Evolutionary conservation across 2,888 invertebrate genomes (phyloP).

Genomic region (Drosophila nr. fundita): DNA sequence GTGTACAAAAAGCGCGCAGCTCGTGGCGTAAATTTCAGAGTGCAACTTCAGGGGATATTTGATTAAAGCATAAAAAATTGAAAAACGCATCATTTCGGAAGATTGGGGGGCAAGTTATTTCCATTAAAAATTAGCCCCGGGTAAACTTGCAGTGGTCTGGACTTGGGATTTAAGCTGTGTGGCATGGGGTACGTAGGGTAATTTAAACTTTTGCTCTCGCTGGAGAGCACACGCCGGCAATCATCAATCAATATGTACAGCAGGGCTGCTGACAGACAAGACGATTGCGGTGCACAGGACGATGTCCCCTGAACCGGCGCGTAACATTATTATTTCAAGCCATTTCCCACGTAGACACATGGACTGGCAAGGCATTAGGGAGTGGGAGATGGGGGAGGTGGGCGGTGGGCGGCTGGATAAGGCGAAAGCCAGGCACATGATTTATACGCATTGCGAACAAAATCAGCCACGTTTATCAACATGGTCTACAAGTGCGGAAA

Average conservation of each 20-base stretch:
- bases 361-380: not conserved
- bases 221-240: constrained; percentile 57
- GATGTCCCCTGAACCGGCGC: constrained; percentile 45
- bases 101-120: constrained; percentile 63
- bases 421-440: constrained; percentile 73
- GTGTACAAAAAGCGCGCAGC: constrained; percentile 44
- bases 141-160: constrained; percentile 36
- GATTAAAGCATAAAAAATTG: constrained; percentile 69
- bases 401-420: constrained; percentile 36
- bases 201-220: constrained; percentile 69
- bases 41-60: constrained; percentile 52
- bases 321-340: constrained; percentile 77
- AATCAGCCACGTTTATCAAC: constrained; percentile 59
- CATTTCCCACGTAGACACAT: constrained; percentile 70
- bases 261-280: constrained; percentile 47
- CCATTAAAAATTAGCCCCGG: constrained; percentile 72
- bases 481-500: constrained; percentile 70
- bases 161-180: constrained; percentile 1
- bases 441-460: constrained; percentile 65
- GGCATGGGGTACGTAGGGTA: constrained; percentile 41
- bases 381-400: constrained; percentile 11
- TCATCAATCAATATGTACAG: constrained; percentile 75
- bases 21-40: constrained; percentile 51
- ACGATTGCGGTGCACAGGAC: constrained; percentile 28
- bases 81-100: constrained; percentile 39